Evolutionary conservation across 2,888 invertebrate genomes (phyloP).

Genomic region (Zele albiditarsus): DNA sequence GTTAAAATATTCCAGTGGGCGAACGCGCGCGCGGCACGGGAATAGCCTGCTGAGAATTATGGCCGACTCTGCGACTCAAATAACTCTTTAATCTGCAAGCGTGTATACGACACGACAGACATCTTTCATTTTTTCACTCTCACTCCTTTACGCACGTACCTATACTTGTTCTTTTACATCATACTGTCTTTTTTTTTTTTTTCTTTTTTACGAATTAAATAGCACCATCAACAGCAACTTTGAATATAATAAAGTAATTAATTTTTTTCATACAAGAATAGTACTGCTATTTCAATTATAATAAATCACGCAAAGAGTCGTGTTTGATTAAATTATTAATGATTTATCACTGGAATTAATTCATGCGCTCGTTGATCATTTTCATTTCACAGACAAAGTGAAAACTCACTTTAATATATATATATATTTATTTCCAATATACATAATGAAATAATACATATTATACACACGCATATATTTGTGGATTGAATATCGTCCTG

Average conservation of each 20-base stretch:
- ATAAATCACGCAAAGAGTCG: neutral
- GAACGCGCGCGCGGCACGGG: conserved; percentile 66
- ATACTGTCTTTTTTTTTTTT: conserved; percentile 18
- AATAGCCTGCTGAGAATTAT: conserved; percentile 71
- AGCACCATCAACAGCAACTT: conserved; percentile 10
- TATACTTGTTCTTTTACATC: conserved; percentile 29
- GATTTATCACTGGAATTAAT: neutral
- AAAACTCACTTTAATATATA: no score
- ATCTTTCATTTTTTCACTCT: conserved; percentile 48
- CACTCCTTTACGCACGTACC: conserved; percentile 47
- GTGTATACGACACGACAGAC: conserved; percentile 62
- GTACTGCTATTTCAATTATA: neutral
- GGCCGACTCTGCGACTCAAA: conserved; percentile 72
- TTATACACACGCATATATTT: conserved; percentile 52
- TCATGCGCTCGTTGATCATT: neutral
- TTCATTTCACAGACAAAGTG: neutral
- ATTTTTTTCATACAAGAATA: neutral
- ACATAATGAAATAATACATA: neutral
- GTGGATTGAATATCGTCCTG: conserved; percentile 65
- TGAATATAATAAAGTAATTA: neutral
- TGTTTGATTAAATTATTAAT: conserved; percentile 1
- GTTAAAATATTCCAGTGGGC: conserved; percentile 71
- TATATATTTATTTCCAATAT: no score
- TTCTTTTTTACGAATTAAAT: conserved; percentile 22
- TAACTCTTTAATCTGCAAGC: conserved; percentile 72